Evolutionary conservation across 2,113 vertebrate genomes (phyloP).

Genomic region (Rhineura floridana): DNA sequence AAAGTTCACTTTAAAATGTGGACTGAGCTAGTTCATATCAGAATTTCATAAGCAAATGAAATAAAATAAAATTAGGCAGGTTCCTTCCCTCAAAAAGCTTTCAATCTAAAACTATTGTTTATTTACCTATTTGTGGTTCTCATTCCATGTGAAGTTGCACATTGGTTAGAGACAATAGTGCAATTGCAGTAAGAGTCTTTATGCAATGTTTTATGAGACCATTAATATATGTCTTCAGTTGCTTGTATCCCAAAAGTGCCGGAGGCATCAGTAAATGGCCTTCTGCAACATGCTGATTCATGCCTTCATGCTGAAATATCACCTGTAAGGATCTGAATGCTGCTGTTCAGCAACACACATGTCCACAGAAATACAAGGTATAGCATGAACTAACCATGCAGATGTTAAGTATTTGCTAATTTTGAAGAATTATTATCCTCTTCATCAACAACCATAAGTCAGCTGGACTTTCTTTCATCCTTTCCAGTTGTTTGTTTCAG

Average conservation of each 20-base stretch:
- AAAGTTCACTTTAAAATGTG: too few species aligned
- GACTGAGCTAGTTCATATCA: too few species aligned
- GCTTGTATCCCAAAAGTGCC: conserved; percentile 11
- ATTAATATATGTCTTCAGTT: neutral
- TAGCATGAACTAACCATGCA: conserved; percentile 6
- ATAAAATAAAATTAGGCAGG: neutral
- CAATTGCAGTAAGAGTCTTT: conserved; percentile 14
- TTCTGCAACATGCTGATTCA: conserved; percentile 3
- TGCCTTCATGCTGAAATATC: conserved; percentile 13
- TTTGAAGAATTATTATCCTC: neutral
- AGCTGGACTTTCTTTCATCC: neutral
- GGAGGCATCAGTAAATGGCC: neutral
- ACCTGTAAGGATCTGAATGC: conserved; percentile 28
- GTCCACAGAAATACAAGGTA: neutral
- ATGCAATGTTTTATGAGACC: conserved; percentile 29
- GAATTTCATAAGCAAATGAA: neutral
- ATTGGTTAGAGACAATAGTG: neutral
- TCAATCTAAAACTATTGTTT: neutral
- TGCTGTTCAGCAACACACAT: neutral
- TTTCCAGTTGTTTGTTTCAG: conserved; percentile 20
- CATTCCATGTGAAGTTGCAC: conserved; percentile 18
- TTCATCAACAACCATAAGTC: too few species aligned
- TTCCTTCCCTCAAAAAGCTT: neutral
- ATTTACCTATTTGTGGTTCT: neutral
- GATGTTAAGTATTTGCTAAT: neutral